phyloP scores from a whole-genome alignment of 2,113 vertebrate species.

The Pseudopipra pipra region DNA sequence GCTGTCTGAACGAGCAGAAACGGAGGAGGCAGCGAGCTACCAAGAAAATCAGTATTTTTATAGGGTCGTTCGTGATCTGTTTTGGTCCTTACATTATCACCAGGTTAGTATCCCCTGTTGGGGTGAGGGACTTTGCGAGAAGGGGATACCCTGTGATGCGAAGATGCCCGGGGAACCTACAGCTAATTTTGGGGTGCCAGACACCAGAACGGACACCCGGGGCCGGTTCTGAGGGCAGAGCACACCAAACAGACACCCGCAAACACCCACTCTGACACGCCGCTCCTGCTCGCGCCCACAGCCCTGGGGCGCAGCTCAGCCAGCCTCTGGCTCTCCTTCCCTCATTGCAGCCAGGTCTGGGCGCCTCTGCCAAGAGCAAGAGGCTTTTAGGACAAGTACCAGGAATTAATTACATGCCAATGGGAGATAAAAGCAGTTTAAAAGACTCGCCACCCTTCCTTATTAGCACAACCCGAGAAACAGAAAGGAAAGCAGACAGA shows the following conservation, averaged over 20 bases:
- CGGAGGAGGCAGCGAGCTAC: conserved; percentile 73
- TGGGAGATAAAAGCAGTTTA: neutral
- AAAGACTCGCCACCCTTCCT: neutral
- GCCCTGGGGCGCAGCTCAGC: neutral
- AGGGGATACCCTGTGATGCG: accelerated
- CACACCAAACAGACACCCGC: neutral
- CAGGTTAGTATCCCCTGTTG: conserved; percentile 67
- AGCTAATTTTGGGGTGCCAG: neutral
- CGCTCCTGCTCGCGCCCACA: accelerated
- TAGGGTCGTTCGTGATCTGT: conserved; percentile 80
- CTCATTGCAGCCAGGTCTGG: neutral
- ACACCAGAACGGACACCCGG: neutral
- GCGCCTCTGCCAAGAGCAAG: neutral
- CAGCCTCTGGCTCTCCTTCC: neutral
- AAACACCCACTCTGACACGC: neutral
- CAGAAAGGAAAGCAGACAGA: neutral
- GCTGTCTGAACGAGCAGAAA: conserved; percentile 80
- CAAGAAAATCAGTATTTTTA: conserved; percentile 83
- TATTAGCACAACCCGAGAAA: neutral
- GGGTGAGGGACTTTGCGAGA: neutral
- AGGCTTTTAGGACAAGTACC: conserved; percentile 21
- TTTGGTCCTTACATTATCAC: conserved; percentile 83
- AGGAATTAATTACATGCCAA: conserved; percentile 4
- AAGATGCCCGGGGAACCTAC: neutral
- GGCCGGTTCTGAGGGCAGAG: neutral